Evolutionary conservation across 2,888 invertebrate genomes (phyloP), one percentile per base, ranked within the genome.

Genomic region (Acleris emargana): DNA sequence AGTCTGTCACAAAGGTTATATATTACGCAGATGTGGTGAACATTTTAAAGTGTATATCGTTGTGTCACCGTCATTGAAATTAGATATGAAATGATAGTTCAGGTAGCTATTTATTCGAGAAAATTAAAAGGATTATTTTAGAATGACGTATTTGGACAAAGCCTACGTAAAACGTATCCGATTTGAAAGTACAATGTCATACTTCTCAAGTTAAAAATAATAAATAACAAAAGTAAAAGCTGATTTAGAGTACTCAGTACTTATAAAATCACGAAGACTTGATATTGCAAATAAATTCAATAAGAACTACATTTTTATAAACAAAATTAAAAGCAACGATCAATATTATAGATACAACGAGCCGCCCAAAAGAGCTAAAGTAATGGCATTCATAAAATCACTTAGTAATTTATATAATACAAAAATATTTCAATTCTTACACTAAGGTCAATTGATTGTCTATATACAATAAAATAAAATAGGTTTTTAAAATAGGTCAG

Each of bases 301-400:
- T 64, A 64, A 16, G 54, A 60, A 50, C 63, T 67, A 58, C 1
- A 42, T 49, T 61, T 58, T 32, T 71, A 67, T 71, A 62, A 74
- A 76, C 71, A 79, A 77, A 80, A 73, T 69, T 72, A 69, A 77
- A 78, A 73, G 70, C 68, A 69, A 72, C 68, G 67, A 71, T 72
- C 74, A 62, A 62, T 66, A 62, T 55, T 49, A 67, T 72, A 74
- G 32, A 32, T 78, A 75, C 74, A 84, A 85, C 79, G 75, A 75
- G 74, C 77, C 76, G 87, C 86, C 87, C 84, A 86, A 84, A 87
- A 78, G 87, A 85, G 86, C 88, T 85, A 80, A 79, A 78, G 68
- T 79, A 82, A 89, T 89, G 89, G 89, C 89, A 83, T 84, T 82
- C 76, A 71, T 67, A 77, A 74, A 78, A 86, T 87, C 83, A 87